Conservation (phyloP, 2,888 invertebrate genomes). For the Girardia tigrina region DNA sequence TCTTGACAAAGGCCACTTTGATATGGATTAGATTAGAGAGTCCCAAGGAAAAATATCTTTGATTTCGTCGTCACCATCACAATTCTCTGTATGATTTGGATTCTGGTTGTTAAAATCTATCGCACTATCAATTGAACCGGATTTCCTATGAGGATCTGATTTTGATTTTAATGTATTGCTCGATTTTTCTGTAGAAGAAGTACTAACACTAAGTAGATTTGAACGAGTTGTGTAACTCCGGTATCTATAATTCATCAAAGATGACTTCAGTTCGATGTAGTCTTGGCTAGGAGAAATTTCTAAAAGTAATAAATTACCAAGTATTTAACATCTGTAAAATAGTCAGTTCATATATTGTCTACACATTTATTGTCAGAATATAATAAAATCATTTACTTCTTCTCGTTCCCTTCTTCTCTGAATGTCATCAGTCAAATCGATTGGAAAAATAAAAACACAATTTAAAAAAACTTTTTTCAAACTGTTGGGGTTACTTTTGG, state of each 20-base stretch:
- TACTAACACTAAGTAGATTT: not conserved
- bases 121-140: not conserved
- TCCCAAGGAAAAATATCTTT: slow-evolving; percentile 6
- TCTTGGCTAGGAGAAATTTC: not conserved
- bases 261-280: not conserved
- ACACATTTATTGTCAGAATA: no score
- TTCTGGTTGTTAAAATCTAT: not conserved
- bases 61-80: not conserved
- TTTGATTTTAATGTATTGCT: not conserved
- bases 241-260: not conserved
- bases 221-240: not conserved
- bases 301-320: not conserved
- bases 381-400: no score
- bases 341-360: no score
- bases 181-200: not conserved
- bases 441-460: no score
- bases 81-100: not conserved
- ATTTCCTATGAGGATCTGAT: not conserved
- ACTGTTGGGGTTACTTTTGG: no score
- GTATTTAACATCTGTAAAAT: no score
- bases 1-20: not conserved
- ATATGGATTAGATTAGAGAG: not conserved
- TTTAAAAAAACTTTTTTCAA: no score
- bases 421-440: no score
- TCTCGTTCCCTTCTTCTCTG: no score